Percentiles rank a stretch among this genome's conserved stretches.
Evolutionary conservation across 2,113 vertebrate species (phyloP).

Genomic region (Carassius carassius): DNA sequence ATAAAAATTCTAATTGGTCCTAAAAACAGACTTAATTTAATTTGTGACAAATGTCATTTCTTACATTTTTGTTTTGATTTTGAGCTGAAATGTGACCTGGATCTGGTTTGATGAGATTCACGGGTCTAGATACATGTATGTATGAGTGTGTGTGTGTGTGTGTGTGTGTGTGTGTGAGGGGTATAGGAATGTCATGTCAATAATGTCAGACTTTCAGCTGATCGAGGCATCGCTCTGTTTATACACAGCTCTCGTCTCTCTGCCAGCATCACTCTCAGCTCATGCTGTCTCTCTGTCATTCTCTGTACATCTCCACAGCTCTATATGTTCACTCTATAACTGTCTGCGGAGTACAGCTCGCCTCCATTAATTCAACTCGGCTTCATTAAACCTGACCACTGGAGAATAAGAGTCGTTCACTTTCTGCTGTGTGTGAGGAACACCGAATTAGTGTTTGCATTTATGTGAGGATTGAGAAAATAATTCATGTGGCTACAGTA

Average conservation of each 20-base stretch:
- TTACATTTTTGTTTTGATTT: not conserved
- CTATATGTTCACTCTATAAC: not conserved
- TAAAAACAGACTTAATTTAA: not conserved
- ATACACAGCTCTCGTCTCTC: constrained; percentile 2
- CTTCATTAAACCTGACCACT: constrained; percentile 9
- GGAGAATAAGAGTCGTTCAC: not conserved
- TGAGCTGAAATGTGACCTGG: not conserved
- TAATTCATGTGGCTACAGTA: constrained; percentile 57
- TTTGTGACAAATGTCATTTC: not conserved
- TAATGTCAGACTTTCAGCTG: constrained; percentile 7
- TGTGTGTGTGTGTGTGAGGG: not conserved
- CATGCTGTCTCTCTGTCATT: not conserved
- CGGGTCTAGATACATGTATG: not conserved
- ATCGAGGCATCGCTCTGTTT: not conserved
- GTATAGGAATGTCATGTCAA: not conserved
- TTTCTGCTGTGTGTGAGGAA: constrained; percentile 33
- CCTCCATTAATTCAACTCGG: constrained; percentile 9
- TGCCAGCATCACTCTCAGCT: constrained; percentile 5
- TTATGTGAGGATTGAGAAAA: constrained; percentile 45
- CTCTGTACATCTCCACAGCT: constrained; percentile 1
- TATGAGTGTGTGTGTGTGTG: not conserved
- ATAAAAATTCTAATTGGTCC: not conserved
- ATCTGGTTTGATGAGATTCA: not conserved
- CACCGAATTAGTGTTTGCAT: constrained; percentile 38
- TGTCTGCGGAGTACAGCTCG: not conserved